Evolutionary conservation across 1,140 invertebrate species (phyloP).

Genomic region (Papilio machaon): DNA sequence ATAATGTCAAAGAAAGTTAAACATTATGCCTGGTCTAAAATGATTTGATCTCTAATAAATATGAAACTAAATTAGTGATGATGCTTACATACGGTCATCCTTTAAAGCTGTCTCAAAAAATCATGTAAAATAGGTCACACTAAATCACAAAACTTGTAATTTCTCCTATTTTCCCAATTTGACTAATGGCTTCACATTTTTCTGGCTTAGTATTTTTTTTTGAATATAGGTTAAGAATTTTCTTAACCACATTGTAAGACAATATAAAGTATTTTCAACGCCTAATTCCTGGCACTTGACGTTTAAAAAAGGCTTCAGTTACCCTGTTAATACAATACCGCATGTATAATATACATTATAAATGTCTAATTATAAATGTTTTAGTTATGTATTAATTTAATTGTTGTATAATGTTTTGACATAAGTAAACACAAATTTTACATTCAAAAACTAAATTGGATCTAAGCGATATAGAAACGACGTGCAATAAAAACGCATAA

Average conservation of each 20-base stretch:
- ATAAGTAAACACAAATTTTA: not conserved
- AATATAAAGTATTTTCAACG: not conserved
- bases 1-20: slow-evolving; percentile 24
- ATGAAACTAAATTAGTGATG: not conserved
- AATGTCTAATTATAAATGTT: not conserved
- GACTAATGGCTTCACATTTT: not conserved
- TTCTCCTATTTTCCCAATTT: not conserved
- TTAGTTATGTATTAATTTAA: not conserved
- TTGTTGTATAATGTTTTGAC: not conserved
- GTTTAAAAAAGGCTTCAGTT: not conserved
- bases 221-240: not conserved
- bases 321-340: too few relatives aligned
- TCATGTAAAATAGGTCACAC: not conserved
- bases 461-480: not conserved
- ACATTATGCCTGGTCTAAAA: not conserved
- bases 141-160: slow-evolving; percentile 1
- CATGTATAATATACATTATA: too few relatives aligned
- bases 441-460: not conserved
- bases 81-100: not conserved
- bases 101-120: not conserved
- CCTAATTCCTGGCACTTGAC: not conserved
- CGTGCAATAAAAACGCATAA: not conserved
- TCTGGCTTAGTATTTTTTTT: not conserved
- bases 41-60: not conserved
- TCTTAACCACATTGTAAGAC: not conserved